These are phyloP conservation scores for Bradypus variegatus DNA, from an alignment of 2,797 vertebrate genomes.

Conservation along the genomic window DNA sequence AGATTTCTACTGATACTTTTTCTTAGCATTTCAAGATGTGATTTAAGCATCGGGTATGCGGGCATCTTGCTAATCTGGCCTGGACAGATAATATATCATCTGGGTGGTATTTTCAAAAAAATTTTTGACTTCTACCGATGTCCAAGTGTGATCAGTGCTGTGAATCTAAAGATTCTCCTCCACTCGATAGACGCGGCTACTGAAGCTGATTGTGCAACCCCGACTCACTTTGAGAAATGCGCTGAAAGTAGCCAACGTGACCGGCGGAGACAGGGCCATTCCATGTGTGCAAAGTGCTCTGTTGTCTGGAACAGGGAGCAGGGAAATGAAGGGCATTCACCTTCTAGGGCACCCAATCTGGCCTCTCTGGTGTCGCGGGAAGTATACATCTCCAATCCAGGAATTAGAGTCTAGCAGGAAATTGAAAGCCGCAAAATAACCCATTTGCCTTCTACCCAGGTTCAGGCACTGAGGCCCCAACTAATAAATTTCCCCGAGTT, in stretches of 20 bases:
- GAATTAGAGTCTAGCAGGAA: not conserved
- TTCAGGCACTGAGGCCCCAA: not conserved
- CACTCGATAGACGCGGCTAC: not conserved
- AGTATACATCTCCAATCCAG: not conserved
- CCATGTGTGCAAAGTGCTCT: not conserved
- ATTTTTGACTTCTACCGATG: conserved; percentile 23
- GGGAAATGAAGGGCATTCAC: not conserved
- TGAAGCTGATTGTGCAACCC: not conserved
- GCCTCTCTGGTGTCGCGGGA: not conserved
- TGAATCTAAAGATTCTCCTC: not conserved
- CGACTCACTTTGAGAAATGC: not conserved
- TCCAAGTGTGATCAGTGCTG: not conserved
- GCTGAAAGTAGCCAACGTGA: not conserved
- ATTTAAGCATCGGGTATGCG: not conserved
- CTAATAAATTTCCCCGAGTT: not conserved
- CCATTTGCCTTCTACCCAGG: not conserved
- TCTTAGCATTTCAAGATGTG: not conserved
- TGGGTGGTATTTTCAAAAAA: not conserved
- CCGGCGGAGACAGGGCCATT: fast-evolving
- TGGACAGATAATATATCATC: not conserved
- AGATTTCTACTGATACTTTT: not conserved
- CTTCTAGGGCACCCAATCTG: not conserved
- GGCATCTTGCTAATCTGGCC: conserved; percentile 2
- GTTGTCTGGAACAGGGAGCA: not conserved
- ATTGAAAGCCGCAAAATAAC: not conserved